These are phyloP conservation scores for Dioctria linearis DNA, from an alignment of 2,888 invertebrate genomes.

Conservation along the genomic window DNA sequence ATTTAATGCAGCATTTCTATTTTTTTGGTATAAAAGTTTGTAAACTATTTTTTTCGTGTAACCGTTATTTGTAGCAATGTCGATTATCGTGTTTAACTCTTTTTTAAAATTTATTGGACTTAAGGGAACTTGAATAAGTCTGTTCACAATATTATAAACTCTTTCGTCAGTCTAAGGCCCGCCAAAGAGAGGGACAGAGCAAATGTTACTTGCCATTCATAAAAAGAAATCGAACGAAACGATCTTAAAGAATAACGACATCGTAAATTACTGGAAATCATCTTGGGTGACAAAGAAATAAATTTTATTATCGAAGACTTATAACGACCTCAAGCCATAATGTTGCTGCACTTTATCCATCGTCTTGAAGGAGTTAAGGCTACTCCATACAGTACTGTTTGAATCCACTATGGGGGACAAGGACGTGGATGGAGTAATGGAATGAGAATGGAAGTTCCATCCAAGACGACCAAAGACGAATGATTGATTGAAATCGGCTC, in stretches of 20 bases:
- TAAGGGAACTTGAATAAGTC: no score
- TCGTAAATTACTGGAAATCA: slow-evolving; percentile 29
- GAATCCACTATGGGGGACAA: background rate
- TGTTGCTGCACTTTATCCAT: no score
- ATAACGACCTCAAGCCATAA: no score
- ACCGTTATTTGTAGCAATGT: no score
- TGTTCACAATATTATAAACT: no score
- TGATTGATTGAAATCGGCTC: background rate
- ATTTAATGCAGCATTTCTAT: no score
- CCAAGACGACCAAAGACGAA: background rate
- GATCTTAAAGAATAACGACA: slow-evolving; percentile 32
- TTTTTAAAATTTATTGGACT: no score
- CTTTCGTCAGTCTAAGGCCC: no score
- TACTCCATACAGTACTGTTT: background rate
- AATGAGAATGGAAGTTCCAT: background rate
- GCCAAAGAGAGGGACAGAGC: no score
- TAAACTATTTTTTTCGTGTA: no score
- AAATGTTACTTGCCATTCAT: background rate
- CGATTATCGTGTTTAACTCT: no score
- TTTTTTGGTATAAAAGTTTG: no score
- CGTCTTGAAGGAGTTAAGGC: background rate
- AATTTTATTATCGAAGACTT: background rate
- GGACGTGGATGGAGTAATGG: background rate
- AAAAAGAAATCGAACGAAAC: background rate
- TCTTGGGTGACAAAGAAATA: slow-evolving; percentile 32